Evolutionary conservation across 53 echinoderm and acorn worm genomes (phyloP), one percentile per base, ranked within the genome.

Genomic region (Echinarachnius parma): DNA sequence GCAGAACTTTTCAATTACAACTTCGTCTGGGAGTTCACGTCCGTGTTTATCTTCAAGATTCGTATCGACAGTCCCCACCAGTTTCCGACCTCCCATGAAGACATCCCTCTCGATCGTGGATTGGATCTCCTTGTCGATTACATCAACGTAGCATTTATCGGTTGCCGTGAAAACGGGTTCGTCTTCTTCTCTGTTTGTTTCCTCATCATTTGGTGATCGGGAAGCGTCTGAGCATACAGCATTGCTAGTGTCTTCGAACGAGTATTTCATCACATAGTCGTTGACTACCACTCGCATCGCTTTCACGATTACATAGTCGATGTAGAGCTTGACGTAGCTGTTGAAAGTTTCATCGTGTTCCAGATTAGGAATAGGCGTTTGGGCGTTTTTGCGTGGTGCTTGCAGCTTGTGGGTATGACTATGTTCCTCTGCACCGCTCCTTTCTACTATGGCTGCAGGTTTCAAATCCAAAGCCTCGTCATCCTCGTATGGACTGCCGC

Each of bases 131-230:
- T 55, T 28, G 20, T 25, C 54, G 36, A 72, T 72, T 8, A 72
- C 25, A 19, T 72, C 55, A 15, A 72, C 16, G 28, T 72, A 72
- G 28, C 24, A 39, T 14, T 72, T 42, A 26, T 72, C 74, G 2
- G 74, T 72, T 10, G 28, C 57, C 25, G 42, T 34, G 19, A 72
- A 72, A 13, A 68, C 52, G 19, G 68, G 68, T 20, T 68, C 52
- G 24, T 44, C 25, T 46, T 19, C 15, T 16, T 65, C 65, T 65
- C 29, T n/a, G 1, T 65, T 47, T n/a, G 1, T 47, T 9, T 39
- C 39, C 39, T 9, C 13, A 39, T 39, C 13, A 9, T 13, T 9
- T 39, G 39, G 7, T 39, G 13, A 7, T 39, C 39, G 39, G 13
- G 7, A 13, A 39, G 39, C 39, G 7, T 13, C 59, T 24, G 31